Conservation (phyloP, 2,797 vertebrate genomes). For the Melanotaenia maccullochi region DNA sequence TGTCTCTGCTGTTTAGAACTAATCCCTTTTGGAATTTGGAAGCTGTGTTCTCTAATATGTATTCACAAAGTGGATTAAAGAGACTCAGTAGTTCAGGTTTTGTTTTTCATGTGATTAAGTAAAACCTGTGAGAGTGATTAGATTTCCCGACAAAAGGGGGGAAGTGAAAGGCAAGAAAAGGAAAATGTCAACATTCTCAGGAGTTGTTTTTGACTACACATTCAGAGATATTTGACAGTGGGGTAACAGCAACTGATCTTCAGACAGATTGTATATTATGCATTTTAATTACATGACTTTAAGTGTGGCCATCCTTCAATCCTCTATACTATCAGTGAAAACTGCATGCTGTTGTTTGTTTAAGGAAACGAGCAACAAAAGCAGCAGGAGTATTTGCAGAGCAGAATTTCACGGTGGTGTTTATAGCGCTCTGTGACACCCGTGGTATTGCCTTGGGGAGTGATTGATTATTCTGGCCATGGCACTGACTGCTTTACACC, state of each 20-base stretch:
- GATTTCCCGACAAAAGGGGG: conserved; percentile 61
- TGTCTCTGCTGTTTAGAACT: conserved; percentile 77
- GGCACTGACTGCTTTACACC: conserved; percentile 59
- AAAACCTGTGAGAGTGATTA: conserved; percentile 73
- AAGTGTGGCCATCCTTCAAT: conserved; percentile 41
- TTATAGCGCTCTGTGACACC: conserved; percentile 33
- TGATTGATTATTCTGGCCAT: conserved; percentile 76
- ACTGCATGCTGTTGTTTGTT: conserved; percentile 2
- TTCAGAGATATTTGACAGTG: conserved; percentile 43
- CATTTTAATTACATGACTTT: conserved; percentile 32
- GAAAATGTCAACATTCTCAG: conserved; percentile 35
- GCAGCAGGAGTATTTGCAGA: conserved; percentile 55
- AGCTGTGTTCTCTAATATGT: conserved; percentile 77
- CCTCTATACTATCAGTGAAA: conserved; percentile 19
- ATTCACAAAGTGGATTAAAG: conserved; percentile 79
- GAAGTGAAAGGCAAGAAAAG: conserved; percentile 32
- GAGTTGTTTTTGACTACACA: conserved; percentile 26
- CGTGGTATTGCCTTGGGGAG: conserved; percentile 43
- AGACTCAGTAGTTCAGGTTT: conserved; percentile 69
- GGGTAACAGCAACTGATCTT: conserved; percentile 23
- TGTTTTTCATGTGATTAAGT: conserved; percentile 74
- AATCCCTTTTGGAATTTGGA: conserved; percentile 78
- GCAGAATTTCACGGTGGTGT: conserved; percentile 27
- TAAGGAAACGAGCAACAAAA: conserved; percentile 21
- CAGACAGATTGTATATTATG: conserved; percentile 41